Evolutionary conservation across 2,797 vertebrate species (phyloP).

Genomic region (Geotria australis): DNA sequence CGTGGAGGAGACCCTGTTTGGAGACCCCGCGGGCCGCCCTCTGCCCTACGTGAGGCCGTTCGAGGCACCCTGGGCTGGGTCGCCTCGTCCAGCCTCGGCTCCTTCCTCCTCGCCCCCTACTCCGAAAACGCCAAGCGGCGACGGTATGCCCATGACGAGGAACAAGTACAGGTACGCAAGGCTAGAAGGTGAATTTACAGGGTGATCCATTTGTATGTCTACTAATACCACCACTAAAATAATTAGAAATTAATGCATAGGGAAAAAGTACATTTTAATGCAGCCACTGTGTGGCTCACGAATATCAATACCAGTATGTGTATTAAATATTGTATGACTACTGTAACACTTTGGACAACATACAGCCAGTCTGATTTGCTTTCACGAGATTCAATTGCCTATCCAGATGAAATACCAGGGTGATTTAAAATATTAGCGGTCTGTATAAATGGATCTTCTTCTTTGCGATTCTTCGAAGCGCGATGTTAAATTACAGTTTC

Average conservation of each 20-base stretch:
- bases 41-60: constrained; percentile 4
- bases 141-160: constrained; percentile 8
- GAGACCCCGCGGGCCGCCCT: constrained; percentile 4
- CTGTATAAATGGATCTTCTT: too few species aligned
- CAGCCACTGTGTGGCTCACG: not conserved
- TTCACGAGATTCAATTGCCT: too few species aligned
- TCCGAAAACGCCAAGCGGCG: constrained; percentile 1
- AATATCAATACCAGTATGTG: not conserved
- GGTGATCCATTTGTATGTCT: not conserved
- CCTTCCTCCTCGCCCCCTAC: not conserved
- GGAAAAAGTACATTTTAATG: too few species aligned
- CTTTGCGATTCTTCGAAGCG: too few species aligned
- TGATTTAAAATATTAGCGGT: too few species aligned
- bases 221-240: not conserved
- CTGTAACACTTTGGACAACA: not conserved
- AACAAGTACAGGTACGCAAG: constrained; percentile 5
- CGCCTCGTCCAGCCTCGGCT: not conserved
- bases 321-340: too few species aligned
- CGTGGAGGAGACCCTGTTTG: constrained; percentile 19
- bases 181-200: not conserved
- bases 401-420: too few species aligned
- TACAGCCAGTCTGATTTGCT: too few species aligned
- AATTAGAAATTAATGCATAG: not conserved
- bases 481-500: too few species aligned
- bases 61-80: constrained; percentile 11